A percentile compares a stretch with the other conserved stretches of the same genome.
phyloP scores from a whole-genome alignment of 2,113 vertebrate genomes.

The Cyrtonyx montezumae region DNA sequence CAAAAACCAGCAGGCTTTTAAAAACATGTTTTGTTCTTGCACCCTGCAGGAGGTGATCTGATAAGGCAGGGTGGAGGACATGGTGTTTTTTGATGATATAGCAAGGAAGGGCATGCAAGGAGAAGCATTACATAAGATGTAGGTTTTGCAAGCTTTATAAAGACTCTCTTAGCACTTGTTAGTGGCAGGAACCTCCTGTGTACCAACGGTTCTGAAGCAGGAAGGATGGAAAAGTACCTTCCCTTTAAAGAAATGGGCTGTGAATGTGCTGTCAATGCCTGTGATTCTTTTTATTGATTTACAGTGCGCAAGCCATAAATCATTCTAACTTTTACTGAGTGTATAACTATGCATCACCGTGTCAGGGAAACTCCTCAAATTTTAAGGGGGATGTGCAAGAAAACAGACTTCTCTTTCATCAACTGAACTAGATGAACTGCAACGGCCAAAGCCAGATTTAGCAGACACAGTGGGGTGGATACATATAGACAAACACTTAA shows the following conservation, averaged over 20 bases:
- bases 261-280: constrained; percentile 59
- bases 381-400: background rate
- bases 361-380: constrained; percentile 42
- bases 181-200: constrained; percentile 8
- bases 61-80: background rate
- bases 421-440: background rate
- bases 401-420: background rate
- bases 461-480: background rate
- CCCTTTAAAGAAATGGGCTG: constrained; percentile 73
- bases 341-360: constrained; percentile 64
- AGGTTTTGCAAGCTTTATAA: constrained; percentile 47
- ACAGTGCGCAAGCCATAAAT: constrained; percentile 57
- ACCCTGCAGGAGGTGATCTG: background rate
- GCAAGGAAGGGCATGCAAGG: constrained; percentile 23
- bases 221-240: constrained; percentile 41
- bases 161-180: constrained; percentile 25
- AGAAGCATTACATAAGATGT: background rate
- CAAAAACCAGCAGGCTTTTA: background rate
- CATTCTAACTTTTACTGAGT: constrained; percentile 57
- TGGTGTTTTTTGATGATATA: background rate
- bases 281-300: constrained; percentile 72
- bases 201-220: background rate
- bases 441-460: background rate
- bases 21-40: background rate
- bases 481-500: background rate